Evolutionary conservation across 2,888 invertebrate genomes (phyloP).

Genomic region (Lomographa bimaculata): DNA sequence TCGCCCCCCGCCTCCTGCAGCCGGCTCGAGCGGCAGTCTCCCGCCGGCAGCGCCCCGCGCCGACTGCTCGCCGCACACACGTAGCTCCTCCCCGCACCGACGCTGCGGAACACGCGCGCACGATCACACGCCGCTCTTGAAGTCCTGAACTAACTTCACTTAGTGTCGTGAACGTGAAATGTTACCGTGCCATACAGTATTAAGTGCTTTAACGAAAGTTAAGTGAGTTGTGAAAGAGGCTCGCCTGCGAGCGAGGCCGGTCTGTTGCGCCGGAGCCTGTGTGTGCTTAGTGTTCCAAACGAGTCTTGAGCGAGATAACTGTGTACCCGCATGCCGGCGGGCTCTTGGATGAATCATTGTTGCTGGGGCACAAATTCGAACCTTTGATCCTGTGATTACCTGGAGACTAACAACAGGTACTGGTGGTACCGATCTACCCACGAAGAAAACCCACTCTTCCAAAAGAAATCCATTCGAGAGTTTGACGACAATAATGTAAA

Average conservation of each 20-base stretch:
- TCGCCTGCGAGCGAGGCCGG: constrained; percentile 61
- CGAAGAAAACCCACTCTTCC: too few species aligned
- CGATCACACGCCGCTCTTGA: constrained; percentile 36
- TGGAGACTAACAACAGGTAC: too few species aligned
- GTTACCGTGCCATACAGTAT: constrained; percentile 36
- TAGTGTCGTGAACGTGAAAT: constrained; percentile 36
- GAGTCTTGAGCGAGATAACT: constrained; percentile 45
- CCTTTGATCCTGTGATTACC: too few species aligned
- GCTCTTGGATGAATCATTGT: constrained; percentile 32
- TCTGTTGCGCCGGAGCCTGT: constrained; percentile 41
- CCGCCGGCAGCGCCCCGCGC: constrained; percentile 42
- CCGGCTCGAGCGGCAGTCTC: constrained; percentile 41
- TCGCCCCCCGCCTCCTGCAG: constrained; percentile 23
- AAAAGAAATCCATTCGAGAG: too few species aligned
- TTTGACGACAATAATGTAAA: too few species aligned
- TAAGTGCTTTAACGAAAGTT: constrained; percentile 39
- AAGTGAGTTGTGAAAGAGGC: constrained; percentile 42
- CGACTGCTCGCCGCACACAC: constrained; percentile 3
- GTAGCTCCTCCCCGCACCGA: constrained; percentile 41
- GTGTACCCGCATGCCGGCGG: constrained; percentile 30
- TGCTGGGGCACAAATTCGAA: neutral
- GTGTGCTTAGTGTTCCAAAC: constrained; percentile 57
- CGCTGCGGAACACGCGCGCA: constrained; percentile 38
- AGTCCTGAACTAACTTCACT: constrained; percentile 40
- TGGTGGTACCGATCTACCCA: too few species aligned